Percentiles rank a stretch among this genome's conserved stretches.
These are phyloP conservation scores for Helicoverpa zea DNA, from an alignment of 1,140 invertebrate species.

Conservation along the genomic window DNA sequence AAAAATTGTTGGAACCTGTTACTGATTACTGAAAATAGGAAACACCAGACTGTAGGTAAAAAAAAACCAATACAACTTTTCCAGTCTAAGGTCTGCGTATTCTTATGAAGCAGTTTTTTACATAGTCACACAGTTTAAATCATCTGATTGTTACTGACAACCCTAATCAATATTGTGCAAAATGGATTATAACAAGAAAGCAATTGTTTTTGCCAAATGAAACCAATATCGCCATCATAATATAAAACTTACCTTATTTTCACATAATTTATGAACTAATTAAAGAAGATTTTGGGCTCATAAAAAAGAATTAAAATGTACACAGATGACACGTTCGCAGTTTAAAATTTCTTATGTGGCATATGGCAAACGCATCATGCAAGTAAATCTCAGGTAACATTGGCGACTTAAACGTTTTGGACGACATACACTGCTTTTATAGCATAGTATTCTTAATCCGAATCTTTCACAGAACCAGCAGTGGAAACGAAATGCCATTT, in stretches of 20 bases:
- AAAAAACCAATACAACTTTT: too few species aligned
- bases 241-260: slow-evolving; percentile 13
- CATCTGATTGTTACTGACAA: slow-evolving; percentile 13
- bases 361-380: slow-evolving; percentile 60
- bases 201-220: slow-evolving; percentile 45
- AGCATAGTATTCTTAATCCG: not conserved
- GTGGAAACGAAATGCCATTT: slow-evolving; percentile 8
- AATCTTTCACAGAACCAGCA: slow-evolving; percentile 1
- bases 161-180: slow-evolving; percentile 31
- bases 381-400: slow-evolving; percentile 38
- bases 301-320: slow-evolving; percentile 40
- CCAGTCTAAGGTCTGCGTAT: too few species aligned
- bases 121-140: too few species aligned
- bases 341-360: slow-evolving; percentile 61
- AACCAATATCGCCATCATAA: slow-evolving; percentile 22
- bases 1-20: too few species aligned
- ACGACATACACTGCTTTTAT: slow-evolving; percentile 19
- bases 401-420: not conserved
- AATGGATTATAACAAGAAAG: slow-evolving; percentile 42
- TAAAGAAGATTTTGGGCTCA: slow-evolving; percentile 18
- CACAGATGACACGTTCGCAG: slow-evolving; percentile 41
- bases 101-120: too few species aligned
- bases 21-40: too few species aligned
- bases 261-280: slow-evolving; percentile 40
- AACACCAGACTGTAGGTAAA: too few species aligned